A percentile compares a stretch with the other conserved stretches of the same genome.
phyloP scores from a whole-genome alignment of 1,140 invertebrate genomes.

The Leucophenga varia region DNA sequence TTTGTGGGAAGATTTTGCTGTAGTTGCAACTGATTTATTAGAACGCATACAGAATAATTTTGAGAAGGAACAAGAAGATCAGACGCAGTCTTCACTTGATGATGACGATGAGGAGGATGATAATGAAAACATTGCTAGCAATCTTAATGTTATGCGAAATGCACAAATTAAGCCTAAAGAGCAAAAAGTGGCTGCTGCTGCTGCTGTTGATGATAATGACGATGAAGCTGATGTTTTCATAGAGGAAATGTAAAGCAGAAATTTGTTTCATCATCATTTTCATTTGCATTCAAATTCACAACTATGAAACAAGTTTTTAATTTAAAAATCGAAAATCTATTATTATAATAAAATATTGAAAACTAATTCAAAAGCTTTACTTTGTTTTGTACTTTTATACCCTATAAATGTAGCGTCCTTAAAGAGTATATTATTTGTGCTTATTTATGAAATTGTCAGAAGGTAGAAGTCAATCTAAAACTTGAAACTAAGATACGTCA shows the following conservation, averaged over 20 bases:
- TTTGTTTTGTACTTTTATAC: neutral
- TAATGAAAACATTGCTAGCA: slow-evolving; percentile 19
- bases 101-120: slow-evolving; percentile 11
- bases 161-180: no score
- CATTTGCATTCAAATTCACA: neutral
- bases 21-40: slow-evolving; percentile 64
- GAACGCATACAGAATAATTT: slow-evolving; percentile 57
- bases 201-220: slow-evolving; percentile 15
- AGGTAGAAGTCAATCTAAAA: no score
- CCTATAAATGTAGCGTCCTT: neutral
- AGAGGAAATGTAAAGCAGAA: slow-evolving; percentile 37
- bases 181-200: no score
- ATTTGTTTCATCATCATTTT: slow-evolving; percentile 4
- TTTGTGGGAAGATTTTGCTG: slow-evolving; percentile 67
- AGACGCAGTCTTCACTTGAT: slow-evolving; percentile 4
- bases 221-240: slow-evolving; percentile 46
- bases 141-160: no score
- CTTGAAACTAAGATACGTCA: no score
- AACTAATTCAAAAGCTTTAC: neutral
- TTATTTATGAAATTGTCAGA: no score
- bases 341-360: neutral
- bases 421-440: neutral
- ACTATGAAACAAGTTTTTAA: no score
- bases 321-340: no score
- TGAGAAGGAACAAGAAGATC: slow-evolving; percentile 23